Conservation (phyloP, 2,113 vertebrate genomes). For the Zeus faber region DNA sequence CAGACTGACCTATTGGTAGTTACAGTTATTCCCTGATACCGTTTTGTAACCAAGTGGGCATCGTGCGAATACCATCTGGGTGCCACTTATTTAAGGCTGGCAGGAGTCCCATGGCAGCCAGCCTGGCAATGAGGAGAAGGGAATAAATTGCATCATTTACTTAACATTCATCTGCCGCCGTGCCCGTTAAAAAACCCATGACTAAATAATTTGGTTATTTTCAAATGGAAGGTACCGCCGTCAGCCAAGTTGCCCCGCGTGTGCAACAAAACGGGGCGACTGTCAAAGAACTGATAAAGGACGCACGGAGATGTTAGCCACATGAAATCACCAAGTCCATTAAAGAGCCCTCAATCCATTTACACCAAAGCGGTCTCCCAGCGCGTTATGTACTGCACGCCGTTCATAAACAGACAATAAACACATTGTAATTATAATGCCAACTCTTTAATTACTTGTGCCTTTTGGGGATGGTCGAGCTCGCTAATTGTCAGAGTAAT, state of each 20-base stretch:
- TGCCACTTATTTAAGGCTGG: constrained; percentile 97
- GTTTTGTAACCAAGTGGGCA: constrained; percentile 89
- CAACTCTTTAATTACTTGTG: constrained; percentile 64
- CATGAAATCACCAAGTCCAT: constrained; percentile 46
- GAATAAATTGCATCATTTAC: constrained; percentile 99
- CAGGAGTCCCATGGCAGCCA: constrained; percentile 88
- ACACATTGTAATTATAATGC: constrained; percentile 64
- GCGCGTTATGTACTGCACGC: constrained; percentile 35
- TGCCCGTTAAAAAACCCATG: constrained; percentile 91
- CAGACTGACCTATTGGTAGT: constrained; percentile 88
- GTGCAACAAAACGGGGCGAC: constrained; percentile 61
- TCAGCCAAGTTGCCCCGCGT: constrained; percentile 80
- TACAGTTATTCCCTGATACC: constrained; percentile 84
- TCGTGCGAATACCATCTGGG: constrained; percentile 94
- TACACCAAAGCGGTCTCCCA: constrained; percentile 53
- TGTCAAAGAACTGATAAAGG: constrained; percentile 60
- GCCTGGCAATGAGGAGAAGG: constrained; percentile 89
- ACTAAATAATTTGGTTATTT: constrained; percentile 93
- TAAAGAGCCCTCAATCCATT: constrained; percentile 55
- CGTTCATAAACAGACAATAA: constrained; percentile 64
- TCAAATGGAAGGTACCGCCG: constrained; percentile 83
- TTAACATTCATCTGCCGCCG: constrained; percentile 92
- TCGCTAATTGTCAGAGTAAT: constrained; percentile 61
- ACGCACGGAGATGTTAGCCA: constrained; percentile 47
- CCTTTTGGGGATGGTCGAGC: constrained; percentile 54